Evolutionary conservation across 2,113 vertebrate genomes (phyloP).

Genomic region (Turdus rufiventris): DNA sequence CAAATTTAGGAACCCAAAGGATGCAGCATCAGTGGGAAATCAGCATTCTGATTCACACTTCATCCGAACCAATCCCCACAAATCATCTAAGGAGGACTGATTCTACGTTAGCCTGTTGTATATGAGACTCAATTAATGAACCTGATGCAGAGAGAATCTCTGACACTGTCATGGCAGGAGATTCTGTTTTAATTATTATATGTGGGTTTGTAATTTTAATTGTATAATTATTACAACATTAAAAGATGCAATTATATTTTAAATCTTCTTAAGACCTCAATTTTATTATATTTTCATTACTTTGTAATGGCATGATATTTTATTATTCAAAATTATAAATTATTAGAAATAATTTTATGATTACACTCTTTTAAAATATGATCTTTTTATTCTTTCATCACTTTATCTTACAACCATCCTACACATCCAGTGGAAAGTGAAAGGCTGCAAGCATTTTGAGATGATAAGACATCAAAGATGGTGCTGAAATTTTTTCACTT

Average conservation of each 20-base stretch:
- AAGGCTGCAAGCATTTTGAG: slow-evolving; percentile 3
- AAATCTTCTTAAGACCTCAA: slow-evolving; percentile 62
- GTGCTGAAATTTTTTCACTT: not conserved
- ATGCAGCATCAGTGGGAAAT: not conserved
- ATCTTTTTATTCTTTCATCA: slow-evolving; percentile 46
- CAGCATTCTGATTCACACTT: not conserved
- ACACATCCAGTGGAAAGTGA: not conserved
- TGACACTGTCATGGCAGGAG: not conserved
- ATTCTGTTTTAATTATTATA: slow-evolving; percentile 43
- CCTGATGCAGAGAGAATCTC: not conserved
- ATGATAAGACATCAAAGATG: not conserved
- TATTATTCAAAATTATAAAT: slow-evolving; percentile 60
- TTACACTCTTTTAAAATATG: slow-evolving; percentile 14
- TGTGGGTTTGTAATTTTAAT: slow-evolving; percentile 61
- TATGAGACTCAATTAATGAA: not conserved
- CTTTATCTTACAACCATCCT: not conserved
- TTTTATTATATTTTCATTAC: slow-evolving; percentile 73
- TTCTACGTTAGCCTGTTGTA: not conserved
- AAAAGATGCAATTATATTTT: slow-evolving; percentile 63
- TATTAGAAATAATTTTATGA: slow-evolving; percentile 63
- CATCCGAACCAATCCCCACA: not conserved
- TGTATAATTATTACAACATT: slow-evolving; percentile 58
- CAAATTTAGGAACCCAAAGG: not conserved
- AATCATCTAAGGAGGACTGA: not conserved
- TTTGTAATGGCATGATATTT: slow-evolving; percentile 66